Evolutionary conservation across 2,888 invertebrate genomes (phyloP).

Genomic region (Tigriopus californicus): DNA sequence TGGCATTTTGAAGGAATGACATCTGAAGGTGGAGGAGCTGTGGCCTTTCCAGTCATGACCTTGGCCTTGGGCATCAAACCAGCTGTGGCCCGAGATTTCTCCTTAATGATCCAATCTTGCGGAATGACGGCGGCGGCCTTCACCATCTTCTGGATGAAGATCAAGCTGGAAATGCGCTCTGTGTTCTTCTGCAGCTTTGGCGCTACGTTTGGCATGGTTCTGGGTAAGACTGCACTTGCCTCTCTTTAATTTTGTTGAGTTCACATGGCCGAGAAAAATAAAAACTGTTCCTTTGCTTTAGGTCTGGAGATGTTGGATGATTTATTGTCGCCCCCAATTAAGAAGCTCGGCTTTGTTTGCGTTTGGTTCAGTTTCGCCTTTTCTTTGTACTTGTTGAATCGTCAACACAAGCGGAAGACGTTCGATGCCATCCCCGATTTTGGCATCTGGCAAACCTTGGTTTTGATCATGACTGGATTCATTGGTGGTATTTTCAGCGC

Average conservation of each 20-base stretch:
- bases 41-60: conserved; percentile 16
- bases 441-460: conserved; percentile 3
- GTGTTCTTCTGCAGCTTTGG: conserved; percentile 13
- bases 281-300: no score
- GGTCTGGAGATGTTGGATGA: conserved; percentile 8
- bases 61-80: conserved; percentile 4
- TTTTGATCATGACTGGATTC: conserved; percentile 3
- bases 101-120: conserved; percentile 14
- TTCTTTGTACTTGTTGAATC: conserved; percentile 12
- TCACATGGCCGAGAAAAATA: no score
- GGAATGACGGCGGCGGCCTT: conserved; percentile 13
- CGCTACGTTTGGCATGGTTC: conserved; percentile 9
- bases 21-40: conserved; percentile 14
- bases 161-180: conserved; percentile 10
- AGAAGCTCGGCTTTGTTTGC: conserved; percentile 15
- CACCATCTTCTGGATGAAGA: conserved; percentile 15
- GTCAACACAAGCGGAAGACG: conserved; percentile 13
- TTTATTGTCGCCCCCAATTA: background rate
- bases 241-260: no score
- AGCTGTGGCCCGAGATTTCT: conserved; percentile 14
- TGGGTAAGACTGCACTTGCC: background rate
- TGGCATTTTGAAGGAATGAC: conserved; percentile 10
- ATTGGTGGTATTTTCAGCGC: conserved; percentile 13
- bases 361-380: conserved; percentile 16
- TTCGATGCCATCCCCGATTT: conserved; percentile 7